phyloP scores from a whole-genome alignment of 2,113 vertebrate genomes.

The Sinocyclocheilus maitianheensis region DNA sequence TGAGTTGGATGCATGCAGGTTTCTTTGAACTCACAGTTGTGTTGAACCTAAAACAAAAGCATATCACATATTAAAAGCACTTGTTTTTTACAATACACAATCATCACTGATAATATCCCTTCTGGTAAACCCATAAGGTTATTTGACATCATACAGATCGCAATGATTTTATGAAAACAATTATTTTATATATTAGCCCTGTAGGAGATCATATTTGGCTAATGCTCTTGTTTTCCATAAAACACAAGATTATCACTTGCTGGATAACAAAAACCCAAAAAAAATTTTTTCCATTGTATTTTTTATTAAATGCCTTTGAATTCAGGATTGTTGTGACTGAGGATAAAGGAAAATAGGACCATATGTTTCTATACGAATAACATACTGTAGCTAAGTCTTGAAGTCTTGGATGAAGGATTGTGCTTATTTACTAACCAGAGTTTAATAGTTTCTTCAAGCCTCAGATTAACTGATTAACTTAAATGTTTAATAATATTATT shows the following conservation, averaged over 20 bases:
- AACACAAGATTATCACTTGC: slow-evolving; percentile 29
- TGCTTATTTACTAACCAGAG: neutral
- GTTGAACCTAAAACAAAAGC: neutral
- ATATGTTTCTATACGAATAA: slow-evolving; percentile 21
- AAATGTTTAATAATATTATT: neutral
- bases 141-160: neutral
- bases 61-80: neutral
- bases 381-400: neutral
- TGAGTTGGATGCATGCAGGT: slow-evolving; percentile 4
- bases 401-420: neutral
- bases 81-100: neutral
- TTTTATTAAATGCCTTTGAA: slow-evolving; percentile 16
- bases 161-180: neutral
- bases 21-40: neutral
- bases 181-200: neutral
- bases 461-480: neutral
- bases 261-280: slow-evolving; percentile 11
- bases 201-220: slow-evolving; percentile 1
- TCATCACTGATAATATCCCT: neutral
- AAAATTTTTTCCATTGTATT: slow-evolving; percentile 17
- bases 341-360: slow-evolving; percentile 26
- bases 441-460: neutral
- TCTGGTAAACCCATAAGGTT: neutral
- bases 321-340: neutral
- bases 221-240: slow-evolving; percentile 8